phyloP scores from a whole-genome alignment of 2,113 vertebrate species.

The Nibea albiflora region DNA sequence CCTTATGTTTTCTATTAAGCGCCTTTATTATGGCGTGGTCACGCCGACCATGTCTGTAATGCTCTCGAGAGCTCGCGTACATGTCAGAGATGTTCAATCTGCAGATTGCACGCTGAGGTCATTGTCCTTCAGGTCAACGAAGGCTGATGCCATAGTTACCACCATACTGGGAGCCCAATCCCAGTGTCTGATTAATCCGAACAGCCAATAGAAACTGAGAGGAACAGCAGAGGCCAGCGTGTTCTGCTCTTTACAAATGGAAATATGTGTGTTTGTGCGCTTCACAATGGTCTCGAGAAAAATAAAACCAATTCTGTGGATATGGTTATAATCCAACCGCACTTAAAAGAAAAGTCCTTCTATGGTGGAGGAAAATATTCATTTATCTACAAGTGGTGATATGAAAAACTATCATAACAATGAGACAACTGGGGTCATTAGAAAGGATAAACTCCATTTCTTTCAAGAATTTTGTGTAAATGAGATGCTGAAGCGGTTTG shows the following conservation, averaged over 20 bases:
- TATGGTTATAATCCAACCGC: not conserved
- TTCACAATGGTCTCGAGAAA: not conserved
- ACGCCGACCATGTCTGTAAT: slow-evolving; percentile 12
- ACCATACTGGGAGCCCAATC: slow-evolving; percentile 9
- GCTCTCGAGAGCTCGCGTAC: slow-evolving; percentile 34
- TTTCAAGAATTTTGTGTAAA: too few species aligned
- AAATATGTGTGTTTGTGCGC: not conserved
- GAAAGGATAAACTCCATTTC: too few species aligned
- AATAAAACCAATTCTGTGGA: not conserved
- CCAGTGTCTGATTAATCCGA: slow-evolving; percentile 15
- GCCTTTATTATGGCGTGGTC: slow-evolving; percentile 44
- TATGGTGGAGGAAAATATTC: not conserved
- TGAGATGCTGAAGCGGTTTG: too few species aligned
- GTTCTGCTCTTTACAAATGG: slow-evolving; percentile 17
- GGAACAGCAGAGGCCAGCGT: not conserved
- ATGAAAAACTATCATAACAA: not conserved
- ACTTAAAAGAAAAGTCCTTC: not conserved
- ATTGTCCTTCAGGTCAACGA: slow-evolving; percentile 59
- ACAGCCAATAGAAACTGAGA: slow-evolving; percentile 3
- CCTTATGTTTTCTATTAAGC: slow-evolving; percentile 69
- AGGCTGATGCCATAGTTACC: slow-evolving; percentile 61
- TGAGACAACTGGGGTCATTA: not conserved
- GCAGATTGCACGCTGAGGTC: slow-evolving; percentile 63
- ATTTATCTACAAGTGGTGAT: not conserved
- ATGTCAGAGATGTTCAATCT: slow-evolving; percentile 49